phyloP scores from a whole-genome alignment of 1,140 invertebrate species.

The Phymastichus coffea region DNA sequence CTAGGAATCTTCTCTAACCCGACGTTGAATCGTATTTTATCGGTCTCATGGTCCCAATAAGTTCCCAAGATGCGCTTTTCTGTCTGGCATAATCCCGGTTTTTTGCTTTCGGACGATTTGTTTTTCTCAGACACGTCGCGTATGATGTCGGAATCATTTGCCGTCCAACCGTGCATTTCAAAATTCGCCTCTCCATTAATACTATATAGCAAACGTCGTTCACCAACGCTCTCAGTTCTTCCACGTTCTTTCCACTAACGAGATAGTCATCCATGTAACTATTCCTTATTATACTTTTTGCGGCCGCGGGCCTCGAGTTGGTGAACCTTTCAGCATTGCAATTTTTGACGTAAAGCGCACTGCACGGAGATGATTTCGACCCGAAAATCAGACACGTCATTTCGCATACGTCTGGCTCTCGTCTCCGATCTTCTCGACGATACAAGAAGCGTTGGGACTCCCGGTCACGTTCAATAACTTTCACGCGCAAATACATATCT shows the following conservation, averaged over 20 bases:
- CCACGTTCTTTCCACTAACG: no score
- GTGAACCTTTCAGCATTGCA: background rate
- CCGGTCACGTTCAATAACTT: conserved; percentile 32
- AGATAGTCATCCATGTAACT: conserved; percentile 3
- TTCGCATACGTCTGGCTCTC: conserved; percentile 22
- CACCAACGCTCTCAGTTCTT: no score
- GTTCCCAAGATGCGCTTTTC: background rate
- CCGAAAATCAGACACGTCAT: conserved; percentile 46
- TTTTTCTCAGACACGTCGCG: background rate
- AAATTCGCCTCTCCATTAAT: background rate
- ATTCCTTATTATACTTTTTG: background rate
- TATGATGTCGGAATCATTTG: background rate
- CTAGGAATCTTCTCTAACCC: background rate
- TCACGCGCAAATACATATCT: conserved; percentile 46
- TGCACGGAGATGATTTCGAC: conserved; percentile 37
- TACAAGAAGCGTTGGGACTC: conserved; percentile 38
- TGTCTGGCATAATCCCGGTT: background rate
- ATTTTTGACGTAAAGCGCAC: conserved; percentile 29
- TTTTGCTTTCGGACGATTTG: background rate
- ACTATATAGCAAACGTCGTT: background rate
- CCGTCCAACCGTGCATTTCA: conserved; percentile 5
- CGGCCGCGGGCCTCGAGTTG: background rate
- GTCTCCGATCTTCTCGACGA: conserved; percentile 3
- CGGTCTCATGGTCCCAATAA: background rate
- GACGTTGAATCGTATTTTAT: background rate